A percentile compares a stretch with the other conserved stretches of the same genome.
phyloP scores from a whole-genome alignment of 2,113 vertebrate species.

The Neomonachus schauinslandi region DNA sequence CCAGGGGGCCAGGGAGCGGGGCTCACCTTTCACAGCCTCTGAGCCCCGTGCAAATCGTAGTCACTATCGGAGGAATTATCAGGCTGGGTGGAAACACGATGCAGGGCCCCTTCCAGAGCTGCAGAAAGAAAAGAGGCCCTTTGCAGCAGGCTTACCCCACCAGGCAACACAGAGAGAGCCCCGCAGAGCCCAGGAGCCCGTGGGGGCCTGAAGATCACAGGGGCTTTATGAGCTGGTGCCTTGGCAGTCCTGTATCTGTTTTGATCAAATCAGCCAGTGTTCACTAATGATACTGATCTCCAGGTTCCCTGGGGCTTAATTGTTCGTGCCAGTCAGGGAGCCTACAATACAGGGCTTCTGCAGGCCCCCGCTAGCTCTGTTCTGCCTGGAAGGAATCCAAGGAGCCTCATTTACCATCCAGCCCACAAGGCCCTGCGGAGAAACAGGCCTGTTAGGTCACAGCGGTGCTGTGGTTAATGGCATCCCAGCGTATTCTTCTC shows the following conservation, averaged over 20 bases:
- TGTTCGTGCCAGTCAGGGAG: not conserved
- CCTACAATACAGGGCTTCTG: not conserved
- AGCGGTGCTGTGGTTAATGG: slow-evolving; percentile 52
- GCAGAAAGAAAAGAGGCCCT: accelerated
- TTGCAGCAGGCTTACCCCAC: not conserved
- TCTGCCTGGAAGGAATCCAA: not conserved
- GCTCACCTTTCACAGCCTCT: slow-evolving; percentile 76
- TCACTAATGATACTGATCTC: not conserved
- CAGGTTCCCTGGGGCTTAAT: not conserved
- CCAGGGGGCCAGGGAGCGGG: accelerated
- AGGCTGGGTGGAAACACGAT: slow-evolving; percentile 49
- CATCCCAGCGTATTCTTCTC: not conserved
- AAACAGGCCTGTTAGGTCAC: not conserved
- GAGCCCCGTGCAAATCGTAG: slow-evolving; percentile 81
- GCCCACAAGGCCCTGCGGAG: not conserved
- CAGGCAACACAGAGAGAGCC: not conserved
- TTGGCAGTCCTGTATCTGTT: not conserved
- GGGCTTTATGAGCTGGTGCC: not conserved
- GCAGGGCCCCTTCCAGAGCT: slow-evolving; percentile 83
- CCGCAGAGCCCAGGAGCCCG: not conserved
- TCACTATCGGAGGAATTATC: slow-evolving; percentile 87
- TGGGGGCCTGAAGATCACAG: not conserved
- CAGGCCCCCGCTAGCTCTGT: not conserved
- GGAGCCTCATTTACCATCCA: not conserved
- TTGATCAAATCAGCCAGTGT: not conserved